These are phyloP conservation scores for Stomorhina lunata DNA, from an alignment of 2,888 invertebrate species.

Conservation along the genomic window DNA sequence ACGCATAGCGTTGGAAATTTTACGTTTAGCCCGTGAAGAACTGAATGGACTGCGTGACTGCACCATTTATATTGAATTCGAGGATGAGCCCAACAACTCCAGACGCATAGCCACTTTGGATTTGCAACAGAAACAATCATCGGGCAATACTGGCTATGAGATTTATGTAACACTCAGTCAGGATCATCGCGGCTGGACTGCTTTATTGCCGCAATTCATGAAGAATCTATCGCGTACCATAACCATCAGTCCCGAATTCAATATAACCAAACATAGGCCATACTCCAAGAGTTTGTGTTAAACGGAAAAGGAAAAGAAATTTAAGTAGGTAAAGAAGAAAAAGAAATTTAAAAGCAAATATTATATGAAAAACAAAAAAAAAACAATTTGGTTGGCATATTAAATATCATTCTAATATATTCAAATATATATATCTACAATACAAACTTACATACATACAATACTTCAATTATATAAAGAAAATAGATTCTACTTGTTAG, in stretches of 20 bases:
- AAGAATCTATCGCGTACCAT: constrained; percentile 76
- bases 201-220: constrained; percentile 76
- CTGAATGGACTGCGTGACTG: constrained; percentile 76
- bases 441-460: constrained; percentile 38
- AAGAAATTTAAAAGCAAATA: constrained; percentile 17
- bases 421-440: no score
- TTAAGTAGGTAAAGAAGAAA: not conserved
- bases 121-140: constrained; percentile 67
- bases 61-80: constrained; percentile 77
- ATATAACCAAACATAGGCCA: constrained; percentile 76
- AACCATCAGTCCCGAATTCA: constrained; percentile 77
- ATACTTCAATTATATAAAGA: constrained; percentile 25
- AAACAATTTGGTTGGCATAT: constrained; percentile 48
- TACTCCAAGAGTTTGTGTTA: constrained; percentile 70
- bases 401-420: constrained; percentile 39
- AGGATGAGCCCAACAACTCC: constrained; percentile 77
- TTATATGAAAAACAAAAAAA: constrained; percentile 4
- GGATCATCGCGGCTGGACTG: constrained; percentile 77
- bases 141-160: constrained; percentile 74
- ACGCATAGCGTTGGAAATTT: constrained; percentile 76
- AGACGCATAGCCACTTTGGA: constrained; percentile 76
- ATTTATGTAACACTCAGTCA: constrained; percentile 76
- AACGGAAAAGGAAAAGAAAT: not conserved
- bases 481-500: constrained; percentile 45
- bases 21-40: constrained; percentile 75